Evolutionary conservation across 2,888 invertebrate species (phyloP), one percentile per base, ranked within the genome.

Genomic region (Tetragnatha montana): DNA sequence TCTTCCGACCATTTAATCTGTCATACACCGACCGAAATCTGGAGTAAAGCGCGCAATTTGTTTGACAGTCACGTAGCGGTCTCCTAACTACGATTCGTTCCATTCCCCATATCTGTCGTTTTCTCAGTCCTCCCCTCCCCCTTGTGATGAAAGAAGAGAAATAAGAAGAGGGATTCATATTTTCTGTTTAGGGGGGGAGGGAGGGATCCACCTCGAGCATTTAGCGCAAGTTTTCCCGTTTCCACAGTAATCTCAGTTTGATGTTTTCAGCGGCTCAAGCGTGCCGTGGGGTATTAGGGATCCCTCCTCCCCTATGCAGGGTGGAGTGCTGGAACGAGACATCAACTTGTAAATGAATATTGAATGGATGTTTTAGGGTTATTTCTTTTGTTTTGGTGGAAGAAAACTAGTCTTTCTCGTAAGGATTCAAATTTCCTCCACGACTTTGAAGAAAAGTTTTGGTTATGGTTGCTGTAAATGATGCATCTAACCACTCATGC

Each of bases 1-100:
- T 80, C 80, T 80, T 22, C 75, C 75, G 14, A 76, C 83, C 84
- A 81, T 84, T 89, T 85, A 89, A 89, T 89, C 88, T 81, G 81
- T 49, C 70, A 70, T 35, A 79, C 78, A 71, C 51, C 51, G 85
- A 71, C 71, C 35, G 19, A 81, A 81, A 76, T 70, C 81, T 60
- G 22, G 70, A 79, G 74, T 60, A 89, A 85, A 89, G 88, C 88
- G 50, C 80, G 60, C 88, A 51, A 84, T 89, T 84, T 74, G 84
- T 22, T 84, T 75, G 74, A 75, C 51, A 81, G 88, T 80, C 88
- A 89, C 88, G 88, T 89, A 49, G 47, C 17, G 68, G 69, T 21
- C 73, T 35, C 60, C 69, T 21, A 21, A 68, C 69, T 21, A 47
- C 35, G 68, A 35, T 19, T 51, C 49, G 68, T 73, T 22, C 50